Evolutionary conservation across 2,888 invertebrate genomes (phyloP), one percentile per base, ranked within the genome.

Genomic region (Hydriomena furcata): DNA sequence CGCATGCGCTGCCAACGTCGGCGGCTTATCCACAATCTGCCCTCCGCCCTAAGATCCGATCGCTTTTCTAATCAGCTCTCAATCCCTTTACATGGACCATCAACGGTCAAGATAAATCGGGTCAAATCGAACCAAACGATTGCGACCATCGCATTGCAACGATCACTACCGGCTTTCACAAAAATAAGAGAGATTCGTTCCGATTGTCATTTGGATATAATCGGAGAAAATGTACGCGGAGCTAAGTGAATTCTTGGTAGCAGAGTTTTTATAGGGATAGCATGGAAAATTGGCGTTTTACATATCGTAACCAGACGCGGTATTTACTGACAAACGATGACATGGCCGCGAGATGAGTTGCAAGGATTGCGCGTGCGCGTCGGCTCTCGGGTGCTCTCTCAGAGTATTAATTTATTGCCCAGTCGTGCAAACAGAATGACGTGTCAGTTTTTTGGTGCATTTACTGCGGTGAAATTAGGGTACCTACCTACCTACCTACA

Each of bases 1-100:
- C 86, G 86, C 84, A 88, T 87, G 79, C 88, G 81, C 85, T 82
- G 87, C 86, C 82, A 80, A 84, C 86, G 84, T 84, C 75, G 78
- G 62, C 71, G 71, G 71, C 76, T 89, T 89, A 90, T 90, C 90
- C 70, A 52, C 34, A 62, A 90, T 90, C 89, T 90, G 79, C 87
- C 90, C 89, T 89, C 81, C 86, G 87, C 80, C 87, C 90, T 66
- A 64, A 83, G 88, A 88, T 88, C 71, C 76, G 76, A 89, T 89
- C 88, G 76, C 68, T 71, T 71, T 76, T 71, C 82, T 87, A 88
- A 89, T 89, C 90, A 82, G 84, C 73, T 73, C 78, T 80, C 79
- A 77, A 83, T 80, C 79, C 82, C 74, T 79, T 76, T 81, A 80
- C 81, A 75, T 72, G 72, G 71, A 73, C 79, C 84, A 87, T 86